Percentiles rank a stretch among this genome's conserved stretches.
These are phyloP conservation scores for Drosophila cardini DNA, from an alignment of 1,140 invertebrate genomes.

Conservation along the genomic window DNA sequence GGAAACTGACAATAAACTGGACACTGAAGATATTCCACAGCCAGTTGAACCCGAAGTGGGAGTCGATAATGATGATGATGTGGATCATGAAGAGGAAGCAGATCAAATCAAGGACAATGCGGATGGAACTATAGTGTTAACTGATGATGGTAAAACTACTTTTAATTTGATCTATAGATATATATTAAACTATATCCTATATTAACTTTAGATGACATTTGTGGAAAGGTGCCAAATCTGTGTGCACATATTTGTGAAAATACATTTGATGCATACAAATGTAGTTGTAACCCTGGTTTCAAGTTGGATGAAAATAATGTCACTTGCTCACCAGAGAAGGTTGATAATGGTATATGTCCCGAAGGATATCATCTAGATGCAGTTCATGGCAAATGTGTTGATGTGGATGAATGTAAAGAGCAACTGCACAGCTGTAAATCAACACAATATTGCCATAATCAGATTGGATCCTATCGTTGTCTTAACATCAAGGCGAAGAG, in stretches of 20 bases:
- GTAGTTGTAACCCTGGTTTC: conserved; percentile 89
- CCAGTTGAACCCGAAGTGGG: background rate
- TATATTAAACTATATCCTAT: conserved; percentile 37
- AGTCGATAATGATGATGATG: background rate
- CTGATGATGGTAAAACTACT: conserved; percentile 62
- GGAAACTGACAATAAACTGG: background rate
- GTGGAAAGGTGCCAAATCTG: conserved; percentile 87
- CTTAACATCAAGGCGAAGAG: conserved; percentile 51
- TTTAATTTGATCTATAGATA: too few relatives aligned
- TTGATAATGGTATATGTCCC: conserved; percentile 30
- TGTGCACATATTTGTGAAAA: conserved; percentile 90
- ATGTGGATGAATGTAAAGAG: conserved; percentile 89
- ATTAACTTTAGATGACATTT: conserved; percentile 86
- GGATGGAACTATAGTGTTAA: conserved; percentile 69
- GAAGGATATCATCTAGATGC: conserved; percentile 55
- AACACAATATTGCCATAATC: conserved; percentile 76
- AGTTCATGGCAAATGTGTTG: conserved; percentile 74
- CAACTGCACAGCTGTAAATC: conserved; percentile 87
- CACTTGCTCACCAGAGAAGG: conserved; percentile 85
- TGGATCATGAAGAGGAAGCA: background rate
- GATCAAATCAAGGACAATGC: conserved; percentile 22
- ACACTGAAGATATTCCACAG: background rate
- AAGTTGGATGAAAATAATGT: conserved; percentile 87
- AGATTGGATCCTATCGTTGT: conserved; percentile 68
- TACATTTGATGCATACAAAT: conserved; percentile 88